These are phyloP conservation scores for Rosalia funebris DNA, from an alignment of 2,888 invertebrate genomes.

Conservation along the genomic window DNA sequence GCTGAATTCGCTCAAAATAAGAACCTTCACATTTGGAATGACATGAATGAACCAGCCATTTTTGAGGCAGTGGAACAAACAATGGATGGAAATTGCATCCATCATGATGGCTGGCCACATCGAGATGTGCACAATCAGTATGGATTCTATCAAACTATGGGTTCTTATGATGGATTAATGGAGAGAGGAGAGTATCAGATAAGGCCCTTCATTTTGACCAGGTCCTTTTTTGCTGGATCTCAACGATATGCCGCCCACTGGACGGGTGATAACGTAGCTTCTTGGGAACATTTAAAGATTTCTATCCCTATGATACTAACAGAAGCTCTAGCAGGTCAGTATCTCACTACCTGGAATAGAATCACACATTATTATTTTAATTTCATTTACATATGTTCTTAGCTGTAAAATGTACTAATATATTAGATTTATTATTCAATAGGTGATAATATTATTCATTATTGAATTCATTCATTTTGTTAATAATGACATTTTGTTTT, in stretches of 20 bases:
- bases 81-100: conserved; percentile 58
- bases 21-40: conserved; percentile 90
- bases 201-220: conserved; percentile 88
- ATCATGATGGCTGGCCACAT: conserved; percentile 81
- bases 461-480: too few relatives aligned
- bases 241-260: conserved; percentile 90
- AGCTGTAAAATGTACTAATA: too few relatives aligned
- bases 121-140: conserved; percentile 92
- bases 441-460: too few relatives aligned
- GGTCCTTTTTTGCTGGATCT: conserved; percentile 89
- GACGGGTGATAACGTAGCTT: conserved; percentile 95
- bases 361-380: too few relatives aligned
- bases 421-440: too few relatives aligned
- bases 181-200: conserved; percentile 70
- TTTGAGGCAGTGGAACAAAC: conserved; percentile 83
- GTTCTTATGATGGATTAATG: conserved; percentile 69
- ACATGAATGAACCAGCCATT: conserved; percentile 98
- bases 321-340: conserved; percentile 12
- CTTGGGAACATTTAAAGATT: conserved; percentile 88
- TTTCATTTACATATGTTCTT: too few relatives aligned
- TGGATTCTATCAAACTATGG: conserved; percentile 74
- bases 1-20: conserved; percentile 69
- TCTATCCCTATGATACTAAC: conserved; percentile 89
- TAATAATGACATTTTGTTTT: too few relatives aligned
- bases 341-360: too few relatives aligned